phyloP scores from a whole-genome alignment of 35 echinoderm and acorn worm genomes.

The Heliocidaris erythrogramma region DNA sequence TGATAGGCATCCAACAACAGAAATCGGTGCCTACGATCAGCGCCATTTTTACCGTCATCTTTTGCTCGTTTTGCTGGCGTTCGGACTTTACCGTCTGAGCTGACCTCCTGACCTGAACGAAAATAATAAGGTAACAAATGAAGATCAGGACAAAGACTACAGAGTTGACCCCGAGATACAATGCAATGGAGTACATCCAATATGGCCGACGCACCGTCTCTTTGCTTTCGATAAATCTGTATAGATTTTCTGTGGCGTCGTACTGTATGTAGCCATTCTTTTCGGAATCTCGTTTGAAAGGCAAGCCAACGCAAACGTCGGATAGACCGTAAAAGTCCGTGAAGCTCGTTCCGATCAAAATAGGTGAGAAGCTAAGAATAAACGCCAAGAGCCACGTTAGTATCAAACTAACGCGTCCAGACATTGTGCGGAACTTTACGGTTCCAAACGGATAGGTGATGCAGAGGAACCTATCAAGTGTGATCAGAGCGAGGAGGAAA shows the following conservation, averaged over 20 bases:
- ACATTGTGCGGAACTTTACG: background rate
- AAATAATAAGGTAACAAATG: conserved; percentile 38
- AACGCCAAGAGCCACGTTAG: background rate
- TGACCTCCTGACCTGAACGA: conserved; percentile 2
- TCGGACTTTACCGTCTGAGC: background rate
- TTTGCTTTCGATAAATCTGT: background rate
- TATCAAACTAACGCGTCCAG: background rate
- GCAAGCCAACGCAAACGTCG: conserved; percentile 31
- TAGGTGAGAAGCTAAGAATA: background rate
- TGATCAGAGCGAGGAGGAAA: conserved; percentile 49
- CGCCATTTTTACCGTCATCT: conserved; percentile 31
- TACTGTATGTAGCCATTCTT: background rate
- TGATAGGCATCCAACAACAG: conserved; percentile 56
- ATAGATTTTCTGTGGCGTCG: background rate
- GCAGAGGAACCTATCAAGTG: conserved; percentile 21
- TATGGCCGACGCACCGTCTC: background rate
- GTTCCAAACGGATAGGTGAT: conserved; percentile 27
- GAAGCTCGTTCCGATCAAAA: background rate
- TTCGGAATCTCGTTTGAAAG: background rate
- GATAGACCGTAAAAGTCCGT: conserved; percentile 12
- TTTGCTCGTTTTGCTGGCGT: background rate
- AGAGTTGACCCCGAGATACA: conserved; percentile 13
- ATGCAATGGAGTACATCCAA: background rate
- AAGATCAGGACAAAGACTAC: conserved; percentile 1
- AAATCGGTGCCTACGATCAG: conserved; percentile 54